Evolutionary conservation across 2,113 vertebrate genomes (phyloP).

Genomic region (Axis porcinus): DNA sequence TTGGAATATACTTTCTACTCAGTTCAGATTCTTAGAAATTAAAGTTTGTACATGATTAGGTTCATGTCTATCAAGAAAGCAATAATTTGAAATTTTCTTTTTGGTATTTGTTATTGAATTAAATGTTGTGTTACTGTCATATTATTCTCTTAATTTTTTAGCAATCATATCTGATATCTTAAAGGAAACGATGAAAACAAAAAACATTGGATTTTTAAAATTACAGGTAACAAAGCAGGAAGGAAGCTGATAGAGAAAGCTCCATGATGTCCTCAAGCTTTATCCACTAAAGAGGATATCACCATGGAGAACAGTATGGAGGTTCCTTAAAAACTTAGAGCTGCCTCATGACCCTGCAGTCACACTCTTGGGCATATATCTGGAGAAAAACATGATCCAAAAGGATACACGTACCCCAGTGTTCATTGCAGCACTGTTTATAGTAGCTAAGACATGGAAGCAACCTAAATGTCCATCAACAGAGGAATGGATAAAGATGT

Average conservation of each 20-base stretch:
- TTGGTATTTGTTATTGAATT: not conserved
- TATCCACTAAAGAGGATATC: conserved; percentile 29
- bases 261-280: conserved; percentile 66
- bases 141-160: not conserved
- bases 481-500: not conserved
- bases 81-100: conserved; percentile 7
- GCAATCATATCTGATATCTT: not conserved
- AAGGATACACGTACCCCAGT: not conserved
- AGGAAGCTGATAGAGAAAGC: conserved; percentile 32
- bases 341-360: not conserved
- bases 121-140: not conserved
- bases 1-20: not conserved
- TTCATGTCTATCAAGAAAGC: conserved; percentile 17
- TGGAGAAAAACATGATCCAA: not conserved
- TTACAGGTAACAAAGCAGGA: conserved; percentile 1
- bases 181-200: not conserved
- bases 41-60: not conserved
- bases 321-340: not conserved
- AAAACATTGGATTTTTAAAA: not conserved
- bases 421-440: not conserved
- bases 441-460: not conserved
- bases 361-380: not conserved
- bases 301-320: not conserved
- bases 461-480: not conserved
- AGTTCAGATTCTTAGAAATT: not conserved